These are phyloP conservation scores for Diabrotica virgifera DNA, from an alignment of 1,140 invertebrate species.

Conservation along the genomic window DNA sequence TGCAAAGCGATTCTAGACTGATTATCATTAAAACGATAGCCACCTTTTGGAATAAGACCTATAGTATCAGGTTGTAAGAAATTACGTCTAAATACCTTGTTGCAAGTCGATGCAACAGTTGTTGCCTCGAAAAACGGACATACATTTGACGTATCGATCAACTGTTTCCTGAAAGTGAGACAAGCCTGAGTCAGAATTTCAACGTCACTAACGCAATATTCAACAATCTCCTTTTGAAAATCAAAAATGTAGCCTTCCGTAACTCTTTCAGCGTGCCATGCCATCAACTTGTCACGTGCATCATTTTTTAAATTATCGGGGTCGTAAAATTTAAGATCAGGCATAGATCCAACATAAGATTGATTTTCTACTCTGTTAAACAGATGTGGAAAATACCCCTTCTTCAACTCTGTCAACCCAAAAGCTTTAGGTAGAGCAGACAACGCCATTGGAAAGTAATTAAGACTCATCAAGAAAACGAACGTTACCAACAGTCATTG, in stretches of 20 bases:
- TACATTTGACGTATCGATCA: slow-evolving; percentile 16
- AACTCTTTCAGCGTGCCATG: slow-evolving; percentile 24
- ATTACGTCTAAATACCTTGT: slow-evolving; percentile 7
- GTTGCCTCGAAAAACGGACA: slow-evolving; percentile 18
- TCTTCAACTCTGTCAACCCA: too few species aligned
- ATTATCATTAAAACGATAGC: too few species aligned
- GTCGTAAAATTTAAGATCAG: slow-evolving; percentile 24
- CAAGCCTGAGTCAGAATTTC: slow-evolving; percentile 23
- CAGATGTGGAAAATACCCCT: slow-evolving; percentile 35
- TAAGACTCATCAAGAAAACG: too few species aligned
- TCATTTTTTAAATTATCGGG: slow-evolving; percentile 5
- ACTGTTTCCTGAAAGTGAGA: slow-evolving; percentile 19
- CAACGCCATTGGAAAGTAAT: too few species aligned
- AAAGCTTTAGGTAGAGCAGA: too few species aligned
- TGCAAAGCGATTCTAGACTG: too few species aligned
- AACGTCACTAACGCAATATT: slow-evolving; percentile 28
- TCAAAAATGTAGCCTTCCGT: slow-evolving; percentile 25
- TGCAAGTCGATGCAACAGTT: too few species aligned
- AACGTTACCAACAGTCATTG: too few species aligned
- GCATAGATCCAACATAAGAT: slow-evolving; percentile 30
- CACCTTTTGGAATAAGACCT: too few species aligned
- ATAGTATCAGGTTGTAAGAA: too few species aligned
- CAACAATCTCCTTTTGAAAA: slow-evolving; percentile 27
- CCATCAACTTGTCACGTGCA: too few species aligned
- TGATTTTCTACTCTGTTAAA: slow-evolving; percentile 30